Percentiles rank a stretch among this genome's conserved stretches.
Conservation (phyloP, 2,888 invertebrate species). For the Trichogramma evanescens region DNA sequence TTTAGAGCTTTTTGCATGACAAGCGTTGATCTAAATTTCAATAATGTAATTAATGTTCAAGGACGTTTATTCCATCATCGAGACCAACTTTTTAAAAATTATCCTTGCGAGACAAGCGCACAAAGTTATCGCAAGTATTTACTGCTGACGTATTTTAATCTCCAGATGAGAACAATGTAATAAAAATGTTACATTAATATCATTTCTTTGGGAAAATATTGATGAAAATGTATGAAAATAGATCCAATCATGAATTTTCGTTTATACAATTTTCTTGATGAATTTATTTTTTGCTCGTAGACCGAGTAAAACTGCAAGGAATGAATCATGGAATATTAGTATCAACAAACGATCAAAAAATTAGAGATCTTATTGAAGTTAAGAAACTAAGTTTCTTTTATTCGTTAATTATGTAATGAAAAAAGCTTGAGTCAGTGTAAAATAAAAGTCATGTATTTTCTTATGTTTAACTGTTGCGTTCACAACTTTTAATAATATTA, state of each 20-base stretch:
- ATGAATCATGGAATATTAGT: slow-evolving; percentile 3
- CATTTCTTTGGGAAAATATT: neutral
- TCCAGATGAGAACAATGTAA: slow-evolving; percentile 15
- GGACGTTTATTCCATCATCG: slow-evolving; percentile 6
- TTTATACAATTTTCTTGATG: slow-evolving; percentile 3
- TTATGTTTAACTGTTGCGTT: slow-evolving; percentile 15
- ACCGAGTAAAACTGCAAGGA: slow-evolving; percentile 23
- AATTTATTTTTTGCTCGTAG: slow-evolving; percentile 23
- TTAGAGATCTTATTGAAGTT: neutral
- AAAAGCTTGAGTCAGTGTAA: slow-evolving; percentile 5
- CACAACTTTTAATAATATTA: slow-evolving; percentile 19
- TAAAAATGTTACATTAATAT: slow-evolving; percentile 9
- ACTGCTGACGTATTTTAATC: slow-evolving; percentile 22
- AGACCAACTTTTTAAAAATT: slow-evolving; percentile 20
- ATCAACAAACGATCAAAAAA: neutral
- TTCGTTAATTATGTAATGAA: slow-evolving; percentile 7
- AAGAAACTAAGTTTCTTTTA: slow-evolving; percentile 9
- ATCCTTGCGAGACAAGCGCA: slow-evolving; percentile 21
- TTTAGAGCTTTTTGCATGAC: slow-evolving; percentile 15
- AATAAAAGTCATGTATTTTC: slow-evolving; percentile 12
- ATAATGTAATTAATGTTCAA: neutral
- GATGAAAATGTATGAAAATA: too few species aligned
- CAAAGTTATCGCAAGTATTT: slow-evolving; percentile 23
- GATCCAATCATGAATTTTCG: slow-evolving; percentile 5
- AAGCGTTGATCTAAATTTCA: too few species aligned